phyloP scores from a whole-genome alignment of 2,888 invertebrate genomes.

The Dusona sp. region DNA sequence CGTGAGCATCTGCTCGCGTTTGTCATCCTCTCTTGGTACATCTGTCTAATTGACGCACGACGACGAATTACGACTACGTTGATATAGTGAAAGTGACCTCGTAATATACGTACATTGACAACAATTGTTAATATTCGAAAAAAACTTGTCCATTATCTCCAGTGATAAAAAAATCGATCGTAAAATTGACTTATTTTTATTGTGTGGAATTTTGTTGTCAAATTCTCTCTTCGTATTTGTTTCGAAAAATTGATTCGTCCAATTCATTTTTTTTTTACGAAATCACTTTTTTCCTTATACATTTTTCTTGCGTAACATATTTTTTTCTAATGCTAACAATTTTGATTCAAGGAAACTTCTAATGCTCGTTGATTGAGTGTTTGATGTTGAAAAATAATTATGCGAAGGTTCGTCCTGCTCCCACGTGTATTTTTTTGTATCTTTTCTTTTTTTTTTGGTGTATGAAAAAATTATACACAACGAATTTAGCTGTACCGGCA shows the following conservation, averaged over 20 bases:
- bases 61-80: constrained; percentile 36
- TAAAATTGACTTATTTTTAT: not conserved
- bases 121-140: not conserved
- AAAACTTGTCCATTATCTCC: not conserved
- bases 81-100: constrained; percentile 24
- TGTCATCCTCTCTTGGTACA: constrained; percentile 72
- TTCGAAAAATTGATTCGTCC: no score
- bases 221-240: no score
- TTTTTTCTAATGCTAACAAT: not conserved
- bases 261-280: not conserved
- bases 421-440: constrained; percentile 22
- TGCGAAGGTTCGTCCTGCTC: constrained; percentile 39
- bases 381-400: constrained; percentile 46
- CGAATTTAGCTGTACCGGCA: constrained; percentile 31
- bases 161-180: not conserved
- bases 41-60: constrained; percentile 75
- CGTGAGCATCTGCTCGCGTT: constrained; percentile 72
- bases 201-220: no score
- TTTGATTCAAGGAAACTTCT: no score
- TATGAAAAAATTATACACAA: constrained; percentile 30
- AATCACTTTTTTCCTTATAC: not conserved
- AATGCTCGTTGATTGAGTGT: constrained; percentile 31
- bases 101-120: not conserved
- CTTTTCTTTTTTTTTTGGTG: constrained; percentile 6
- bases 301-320: constrained; percentile 6